A percentile compares a stretch with the other conserved stretches of the same genome.
Evolutionary conservation across 2,797 vertebrate genomes (phyloP).

Genomic region (Etheostoma perlongum): DNA sequence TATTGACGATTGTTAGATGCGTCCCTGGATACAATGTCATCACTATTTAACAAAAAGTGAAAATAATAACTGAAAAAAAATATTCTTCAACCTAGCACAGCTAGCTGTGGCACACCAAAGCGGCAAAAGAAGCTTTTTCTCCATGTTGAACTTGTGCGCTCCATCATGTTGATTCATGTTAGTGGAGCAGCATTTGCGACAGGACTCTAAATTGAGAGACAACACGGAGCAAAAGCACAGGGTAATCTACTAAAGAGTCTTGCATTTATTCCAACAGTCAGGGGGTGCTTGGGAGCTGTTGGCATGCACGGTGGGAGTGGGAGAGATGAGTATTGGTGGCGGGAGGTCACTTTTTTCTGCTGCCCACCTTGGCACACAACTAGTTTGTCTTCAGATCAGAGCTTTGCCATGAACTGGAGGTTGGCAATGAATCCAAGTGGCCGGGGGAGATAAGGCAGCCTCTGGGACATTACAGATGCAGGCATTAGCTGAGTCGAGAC

Average conservation of each 20-base stretch:
- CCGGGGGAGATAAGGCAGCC: constrained; percentile 83
- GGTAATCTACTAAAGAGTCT: constrained; percentile 56
- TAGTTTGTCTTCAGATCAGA: constrained; percentile 85
- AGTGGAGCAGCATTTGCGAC: background rate
- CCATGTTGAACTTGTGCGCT: background rate
- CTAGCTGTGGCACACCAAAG: background rate
- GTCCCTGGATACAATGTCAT: no score
- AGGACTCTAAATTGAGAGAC: constrained; percentile 43
- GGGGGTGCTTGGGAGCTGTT: constrained; percentile 54
- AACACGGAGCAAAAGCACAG: constrained; percentile 39
- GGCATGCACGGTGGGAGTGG: constrained; percentile 54
- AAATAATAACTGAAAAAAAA: background rate
- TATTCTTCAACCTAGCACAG: background rate
- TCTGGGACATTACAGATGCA: constrained; percentile 82
- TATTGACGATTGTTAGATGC: no score
- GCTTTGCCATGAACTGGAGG: constrained; percentile 80
- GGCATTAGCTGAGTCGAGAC: constrained; percentile 76
- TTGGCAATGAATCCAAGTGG: constrained; percentile 82
- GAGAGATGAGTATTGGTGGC: constrained; percentile 65
- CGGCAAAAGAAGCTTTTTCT: background rate
- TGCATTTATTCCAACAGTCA: constrained; percentile 61
- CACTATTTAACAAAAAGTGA: no score
- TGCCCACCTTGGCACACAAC: constrained; percentile 82
- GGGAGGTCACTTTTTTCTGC: constrained; percentile 75
- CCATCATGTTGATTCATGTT: constrained; percentile 7